Evolutionary conservation across 2,888 invertebrate species (phyloP), one percentile per base, ranked within the genome.

Genomic region (Lordiphosa andalusiaca): DNA sequence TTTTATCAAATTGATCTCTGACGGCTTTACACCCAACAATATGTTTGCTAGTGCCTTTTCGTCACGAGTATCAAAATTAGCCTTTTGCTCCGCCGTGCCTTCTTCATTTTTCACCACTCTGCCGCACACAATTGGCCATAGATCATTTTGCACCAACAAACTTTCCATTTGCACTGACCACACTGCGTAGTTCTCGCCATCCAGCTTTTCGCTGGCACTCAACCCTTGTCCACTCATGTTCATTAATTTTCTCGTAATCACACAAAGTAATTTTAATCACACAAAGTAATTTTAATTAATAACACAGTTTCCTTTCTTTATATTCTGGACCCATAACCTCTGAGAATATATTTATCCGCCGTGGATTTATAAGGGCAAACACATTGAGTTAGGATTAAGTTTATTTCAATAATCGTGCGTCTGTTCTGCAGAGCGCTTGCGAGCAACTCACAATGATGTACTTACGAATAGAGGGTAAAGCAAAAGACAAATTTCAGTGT

Each of bases 141-240:
- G 9, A 19, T 33, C 44, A 2, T 2, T 19, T 2, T 53, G 44
- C 7, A 53, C 25, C 25, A 30, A 30, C 6, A 30, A 1, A 3
- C 25, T 30, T n/a, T 50, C 42, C 30, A 49, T 55, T 9, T 55
- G 55, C 3, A 55, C 21, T 9, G 21, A 30, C 49, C 55, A 55
- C 10, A 13, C 33, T 5, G 23, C 38, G n/a, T 55, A 50, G 33
- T 50, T 55, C 23, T 50, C 44, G 4, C 23, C 44, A 13, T 44
- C 38, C 37, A 49, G 38, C 19, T 55, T 55, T 0, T 55, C 49
- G 30, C 38, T 55, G 30, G 37, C n/a, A 37, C 7, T 25, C 6
- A 36, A 33, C 23, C 36, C 40, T 10, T 48, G 54, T 36, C 3
- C 36, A 39, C 19, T 49, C 48, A 49, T 54, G 9, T 21, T 51